These are phyloP conservation scores for Cnemophilus loriae DNA, from an alignment of 2,113 vertebrate species.

Conservation along the genomic window DNA sequence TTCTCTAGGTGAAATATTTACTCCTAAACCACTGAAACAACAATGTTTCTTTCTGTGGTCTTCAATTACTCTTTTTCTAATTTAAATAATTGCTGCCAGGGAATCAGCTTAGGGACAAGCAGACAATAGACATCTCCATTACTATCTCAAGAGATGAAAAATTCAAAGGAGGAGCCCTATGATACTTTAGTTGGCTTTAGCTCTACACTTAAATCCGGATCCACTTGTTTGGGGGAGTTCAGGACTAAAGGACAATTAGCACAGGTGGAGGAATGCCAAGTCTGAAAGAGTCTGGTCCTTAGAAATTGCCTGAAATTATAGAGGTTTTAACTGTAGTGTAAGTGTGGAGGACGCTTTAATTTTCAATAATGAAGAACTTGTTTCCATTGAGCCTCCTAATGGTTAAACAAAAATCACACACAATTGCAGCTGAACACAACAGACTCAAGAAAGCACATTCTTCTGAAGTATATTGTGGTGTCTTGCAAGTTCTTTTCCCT, in stretches of 20 bases:
- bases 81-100: not conserved
- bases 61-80: not conserved
- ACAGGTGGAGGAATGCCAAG: not conserved
- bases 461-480: not conserved
- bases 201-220: not conserved
- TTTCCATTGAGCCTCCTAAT: not conserved
- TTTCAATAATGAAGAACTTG: not conserved
- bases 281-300: not conserved
- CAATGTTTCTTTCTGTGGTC: not conserved
- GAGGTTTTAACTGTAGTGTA: not conserved
- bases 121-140: not conserved
- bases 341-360: not conserved
- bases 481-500: not conserved
- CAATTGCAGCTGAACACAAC: not conserved
- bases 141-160: not conserved
- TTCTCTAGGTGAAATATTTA: not conserved
- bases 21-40: not conserved
- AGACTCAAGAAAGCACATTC: not conserved
- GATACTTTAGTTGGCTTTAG: not conserved
- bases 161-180: not conserved
- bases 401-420: not conserved
- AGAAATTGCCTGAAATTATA: not conserved
- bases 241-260: not conserved
- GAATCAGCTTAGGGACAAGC: not conserved
- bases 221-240: not conserved